Conservation (phyloP, 2,888 invertebrate genomes). For the Lasioglossum marginatum region DNA sequence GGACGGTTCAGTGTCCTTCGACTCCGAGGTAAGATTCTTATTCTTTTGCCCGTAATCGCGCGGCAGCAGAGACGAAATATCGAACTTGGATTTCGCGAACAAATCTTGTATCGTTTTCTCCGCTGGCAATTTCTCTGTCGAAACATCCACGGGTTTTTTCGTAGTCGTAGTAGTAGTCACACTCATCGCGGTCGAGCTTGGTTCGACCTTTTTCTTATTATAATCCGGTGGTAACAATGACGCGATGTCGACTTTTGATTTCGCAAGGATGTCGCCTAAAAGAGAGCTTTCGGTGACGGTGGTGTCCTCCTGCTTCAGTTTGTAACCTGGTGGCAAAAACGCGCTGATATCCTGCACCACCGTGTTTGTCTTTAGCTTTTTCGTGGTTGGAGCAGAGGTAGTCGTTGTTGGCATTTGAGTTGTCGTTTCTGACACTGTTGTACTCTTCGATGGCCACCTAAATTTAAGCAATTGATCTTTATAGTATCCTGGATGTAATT, state of each 20-base stretch:
- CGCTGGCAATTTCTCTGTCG: constrained; percentile 68
- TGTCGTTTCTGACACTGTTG: constrained; percentile 47
- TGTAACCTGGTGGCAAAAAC: constrained; percentile 89
- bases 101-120: constrained; percentile 77
- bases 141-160: constrained; percentile 14
- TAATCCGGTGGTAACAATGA: constrained; percentile 88
- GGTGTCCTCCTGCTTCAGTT: constrained; percentile 84
- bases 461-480: not conserved
- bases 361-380: constrained; percentile 47
- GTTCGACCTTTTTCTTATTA: constrained; percentile 83
- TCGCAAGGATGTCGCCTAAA: constrained; percentile 79
- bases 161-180: constrained; percentile 68
- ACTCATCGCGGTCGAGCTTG: constrained; percentile 9
- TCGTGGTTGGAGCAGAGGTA: constrained; percentile 45
- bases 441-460: constrained; percentile 65
- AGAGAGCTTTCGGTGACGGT: constrained; percentile 80
- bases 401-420: constrained; percentile 38
- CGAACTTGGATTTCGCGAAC: constrained; percentile 80
- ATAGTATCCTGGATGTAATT: not conserved
- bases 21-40: constrained; percentile 40
- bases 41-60: constrained; percentile 86
- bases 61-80: constrained; percentile 85
- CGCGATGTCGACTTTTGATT: constrained; percentile 85
- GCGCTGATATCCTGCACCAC: constrained; percentile 86
- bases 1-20: not conserved